Percentiles rank a stretch among this genome's conserved stretches.
These are phyloP conservation scores for Limosa lapponica DNA, from an alignment of 2,797 vertebrate genomes.

Conservation along the genomic window DNA sequence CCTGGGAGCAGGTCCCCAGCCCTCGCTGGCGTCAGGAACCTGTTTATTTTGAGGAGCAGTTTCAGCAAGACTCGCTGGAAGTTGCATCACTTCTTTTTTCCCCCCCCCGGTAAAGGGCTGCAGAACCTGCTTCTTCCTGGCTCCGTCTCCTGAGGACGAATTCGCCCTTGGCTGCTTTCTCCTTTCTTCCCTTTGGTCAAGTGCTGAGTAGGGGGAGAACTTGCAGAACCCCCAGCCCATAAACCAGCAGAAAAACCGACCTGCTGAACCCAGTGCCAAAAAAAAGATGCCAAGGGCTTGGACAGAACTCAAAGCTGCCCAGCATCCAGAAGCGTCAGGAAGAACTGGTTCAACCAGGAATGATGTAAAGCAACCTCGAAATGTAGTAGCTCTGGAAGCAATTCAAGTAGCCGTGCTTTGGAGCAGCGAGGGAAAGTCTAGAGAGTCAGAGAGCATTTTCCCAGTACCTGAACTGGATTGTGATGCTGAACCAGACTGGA, in stretches of 20 bases:
- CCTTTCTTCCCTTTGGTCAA: not conserved
- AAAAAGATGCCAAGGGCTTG: not conserved
- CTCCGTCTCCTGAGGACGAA: not conserved
- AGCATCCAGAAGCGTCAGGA: not conserved
- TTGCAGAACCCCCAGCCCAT: fast-evolving
- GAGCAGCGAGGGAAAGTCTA: not conserved
- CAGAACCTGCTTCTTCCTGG: not conserved
- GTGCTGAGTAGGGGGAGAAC: fast-evolving
- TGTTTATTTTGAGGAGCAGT: not conserved
- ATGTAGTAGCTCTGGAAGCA: not conserved
- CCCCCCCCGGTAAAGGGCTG: not conserved
- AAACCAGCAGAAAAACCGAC: not conserved
- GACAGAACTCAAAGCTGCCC: not conserved
- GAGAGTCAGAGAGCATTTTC: not conserved
- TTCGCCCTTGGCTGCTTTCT: not conserved
- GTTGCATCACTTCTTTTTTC: conserved; percentile 51
- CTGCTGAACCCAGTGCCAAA: not conserved
- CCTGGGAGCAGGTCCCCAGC: not conserved
- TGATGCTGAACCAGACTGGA: not conserved
- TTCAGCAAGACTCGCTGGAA: not conserved
- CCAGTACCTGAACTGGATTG: not conserved
- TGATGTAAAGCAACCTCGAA: not conserved
- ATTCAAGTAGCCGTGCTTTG: not conserved
- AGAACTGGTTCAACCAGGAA: not conserved
- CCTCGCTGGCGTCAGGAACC: not conserved